These are phyloP conservation scores for Thereva unica DNA, from an alignment of 2,888 invertebrate genomes.

Conservation along the genomic window DNA sequence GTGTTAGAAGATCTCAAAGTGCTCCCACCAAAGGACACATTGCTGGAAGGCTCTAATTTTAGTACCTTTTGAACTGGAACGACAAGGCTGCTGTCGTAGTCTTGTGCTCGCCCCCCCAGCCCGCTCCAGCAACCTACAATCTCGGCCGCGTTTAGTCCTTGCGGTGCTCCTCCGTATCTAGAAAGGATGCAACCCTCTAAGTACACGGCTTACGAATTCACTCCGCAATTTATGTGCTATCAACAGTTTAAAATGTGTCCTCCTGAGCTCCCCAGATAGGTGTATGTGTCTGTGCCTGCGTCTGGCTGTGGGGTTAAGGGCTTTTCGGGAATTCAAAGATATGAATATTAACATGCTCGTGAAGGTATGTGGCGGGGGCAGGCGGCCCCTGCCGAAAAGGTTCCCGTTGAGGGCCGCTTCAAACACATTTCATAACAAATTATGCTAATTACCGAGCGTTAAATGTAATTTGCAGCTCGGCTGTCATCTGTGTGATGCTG, in stretches of 20 bases:
- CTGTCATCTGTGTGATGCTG: constrained; percentile 9
- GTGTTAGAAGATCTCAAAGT: no score
- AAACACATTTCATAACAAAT: constrained; percentile 35
- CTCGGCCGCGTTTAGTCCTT: constrained; percentile 14
- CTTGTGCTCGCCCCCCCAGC: no score
- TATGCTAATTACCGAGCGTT: constrained; percentile 34
- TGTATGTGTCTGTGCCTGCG: background rate
- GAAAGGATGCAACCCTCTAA: constrained; percentile 23
- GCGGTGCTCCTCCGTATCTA: constrained; percentile 14
- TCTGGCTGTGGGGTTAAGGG: constrained; percentile 11
- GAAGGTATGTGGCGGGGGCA: background rate
- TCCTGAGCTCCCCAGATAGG: background rate
- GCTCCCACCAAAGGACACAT: no score
- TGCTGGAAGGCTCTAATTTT: no score
- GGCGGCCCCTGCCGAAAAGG: background rate
- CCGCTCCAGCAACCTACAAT: background rate
- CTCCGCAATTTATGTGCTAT: constrained; percentile 35
- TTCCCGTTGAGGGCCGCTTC: constrained; percentile 10
- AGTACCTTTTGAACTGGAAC: no score
- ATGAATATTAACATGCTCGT: constrained; percentile 30
- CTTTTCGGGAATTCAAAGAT: constrained; percentile 33
- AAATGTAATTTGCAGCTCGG: constrained; percentile 32
- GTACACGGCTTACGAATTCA: constrained; percentile 34
- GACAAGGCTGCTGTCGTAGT: no score
- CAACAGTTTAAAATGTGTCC: constrained; percentile 36